These are phyloP conservation scores for Drosophila mayaguana DNA, from an alignment of 2,888 invertebrate genomes.

Conservation along the genomic window DNA sequence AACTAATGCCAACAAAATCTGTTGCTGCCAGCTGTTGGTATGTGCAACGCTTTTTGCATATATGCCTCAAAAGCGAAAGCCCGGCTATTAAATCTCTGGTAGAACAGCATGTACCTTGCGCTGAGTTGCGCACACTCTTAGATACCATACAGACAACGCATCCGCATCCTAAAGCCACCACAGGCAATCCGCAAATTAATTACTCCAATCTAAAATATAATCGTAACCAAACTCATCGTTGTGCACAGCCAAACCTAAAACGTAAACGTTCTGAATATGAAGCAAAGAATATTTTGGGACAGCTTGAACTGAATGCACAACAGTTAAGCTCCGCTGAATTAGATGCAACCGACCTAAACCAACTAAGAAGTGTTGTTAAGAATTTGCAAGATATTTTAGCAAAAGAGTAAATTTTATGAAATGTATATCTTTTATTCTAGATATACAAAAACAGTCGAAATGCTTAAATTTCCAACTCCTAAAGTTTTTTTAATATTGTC, in stretches of 20 bases:
- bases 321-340: conserved; percentile 19
- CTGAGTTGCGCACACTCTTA: conserved; percentile 25
- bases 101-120: conserved; percentile 1
- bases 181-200: not conserved
- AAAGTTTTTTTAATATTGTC: not conserved
- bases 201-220: conserved; percentile 20
- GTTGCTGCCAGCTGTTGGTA: conserved; percentile 44
- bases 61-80: conserved; percentile 33
- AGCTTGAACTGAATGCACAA: conserved; percentile 23
- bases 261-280: conserved; percentile 38
- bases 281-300: conserved; percentile 34
- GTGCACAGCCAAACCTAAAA: conserved; percentile 27
- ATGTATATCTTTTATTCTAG: not conserved
- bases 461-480: not conserved
- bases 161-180: not conserved
- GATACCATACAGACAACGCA: conserved; percentile 4
- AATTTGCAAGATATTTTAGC: conserved; percentile 33
- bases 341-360: conserved; percentile 23
- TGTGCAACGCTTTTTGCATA: conserved; percentile 44
- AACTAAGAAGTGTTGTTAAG: conserved; percentile 21
- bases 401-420: not conserved
- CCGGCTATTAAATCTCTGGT: conserved; percentile 35
- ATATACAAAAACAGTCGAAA: not conserved
- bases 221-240: conserved; percentile 26
- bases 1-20: conserved; percentile 1